Evolutionary conservation across 1,140 invertebrate genomes (phyloP).

Genomic region (Anastatus disparis): DNA sequence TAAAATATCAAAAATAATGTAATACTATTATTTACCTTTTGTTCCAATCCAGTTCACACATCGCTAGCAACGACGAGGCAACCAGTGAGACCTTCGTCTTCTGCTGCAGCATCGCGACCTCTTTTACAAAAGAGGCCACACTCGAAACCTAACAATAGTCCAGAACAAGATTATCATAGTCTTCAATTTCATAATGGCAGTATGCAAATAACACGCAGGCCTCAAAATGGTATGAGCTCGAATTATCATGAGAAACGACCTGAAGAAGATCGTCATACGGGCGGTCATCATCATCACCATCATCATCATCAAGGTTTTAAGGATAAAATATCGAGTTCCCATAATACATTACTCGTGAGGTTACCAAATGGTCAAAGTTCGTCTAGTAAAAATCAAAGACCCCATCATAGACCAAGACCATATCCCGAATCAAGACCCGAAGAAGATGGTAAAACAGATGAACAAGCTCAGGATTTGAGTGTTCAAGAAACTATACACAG

Average conservation of each 20-base stretch:
- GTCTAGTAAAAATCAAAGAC: constrained; percentile 49
- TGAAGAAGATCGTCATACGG: constrained; percentile 42
- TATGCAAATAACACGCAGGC: constrained; percentile 44
- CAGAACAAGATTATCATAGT: constrained; percentile 51
- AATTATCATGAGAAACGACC: constrained; percentile 50
- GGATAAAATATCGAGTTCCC: constrained; percentile 54
- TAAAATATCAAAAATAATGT: no score
- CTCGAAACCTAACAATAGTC: constrained; percentile 53
- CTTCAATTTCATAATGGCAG: constrained; percentile 40
- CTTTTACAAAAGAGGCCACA: constrained; percentile 58
- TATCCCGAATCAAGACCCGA: constrained; percentile 47
- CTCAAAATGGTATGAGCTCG: constrained; percentile 23
- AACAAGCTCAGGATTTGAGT: constrained; percentile 50
- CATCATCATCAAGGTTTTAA: constrained; percentile 53
- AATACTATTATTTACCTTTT: no score
- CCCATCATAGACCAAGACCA: constrained; percentile 51
- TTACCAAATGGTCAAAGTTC: constrained; percentile 55
- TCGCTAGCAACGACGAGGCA: constrained; percentile 47
- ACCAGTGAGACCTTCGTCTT: constrained; percentile 45
- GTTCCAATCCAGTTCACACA: constrained; percentile 38
- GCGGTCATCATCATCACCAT: constrained; percentile 27
- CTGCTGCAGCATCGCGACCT: constrained; percentile 42
- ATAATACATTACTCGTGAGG: constrained; percentile 54
- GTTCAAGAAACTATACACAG: constrained; percentile 59
- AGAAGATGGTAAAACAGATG: constrained; percentile 51